phyloP scores from a whole-genome alignment of 2,113 vertebrate species.

The Odontesthes bonariensis region DNA sequence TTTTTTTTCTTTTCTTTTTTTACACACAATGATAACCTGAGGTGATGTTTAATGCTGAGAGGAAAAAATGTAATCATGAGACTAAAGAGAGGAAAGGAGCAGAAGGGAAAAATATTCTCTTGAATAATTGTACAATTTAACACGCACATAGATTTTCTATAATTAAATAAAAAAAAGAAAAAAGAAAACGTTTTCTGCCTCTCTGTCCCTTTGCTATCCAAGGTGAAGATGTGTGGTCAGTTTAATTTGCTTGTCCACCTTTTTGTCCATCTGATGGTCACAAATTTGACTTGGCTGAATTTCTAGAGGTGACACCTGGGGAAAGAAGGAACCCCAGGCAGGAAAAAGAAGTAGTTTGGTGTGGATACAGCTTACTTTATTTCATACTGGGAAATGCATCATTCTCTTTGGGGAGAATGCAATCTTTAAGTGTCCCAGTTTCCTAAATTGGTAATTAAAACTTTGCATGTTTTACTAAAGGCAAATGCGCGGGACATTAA shows the following conservation, averaged over 20 bases:
- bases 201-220: too few species aligned
- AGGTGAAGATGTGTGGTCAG: too few species aligned
- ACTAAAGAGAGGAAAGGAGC: background rate
- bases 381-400: background rate
- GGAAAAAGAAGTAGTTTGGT: background rate
- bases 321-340: too few species aligned
- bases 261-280: background rate
- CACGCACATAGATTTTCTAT: too few species aligned
- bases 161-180: too few species aligned
- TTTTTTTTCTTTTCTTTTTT: background rate
- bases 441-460: background rate
- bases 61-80: background rate
- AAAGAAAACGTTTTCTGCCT: background rate
- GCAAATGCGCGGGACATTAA: background rate
- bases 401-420: background rate
- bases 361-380: background rate
- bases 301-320: too few species aligned
- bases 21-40: constrained; percentile 15
- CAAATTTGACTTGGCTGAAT: background rate
- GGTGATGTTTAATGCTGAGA: constrained; percentile 7
- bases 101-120: background rate
- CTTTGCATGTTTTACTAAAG: background rate
- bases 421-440: background rate
- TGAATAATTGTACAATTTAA: too few species aligned
- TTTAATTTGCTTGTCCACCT: background rate